These are phyloP conservation scores for Stratiolaelaps scimitus DNA, from an alignment of 1,140 invertebrate species.

Conservation along the genomic window DNA sequence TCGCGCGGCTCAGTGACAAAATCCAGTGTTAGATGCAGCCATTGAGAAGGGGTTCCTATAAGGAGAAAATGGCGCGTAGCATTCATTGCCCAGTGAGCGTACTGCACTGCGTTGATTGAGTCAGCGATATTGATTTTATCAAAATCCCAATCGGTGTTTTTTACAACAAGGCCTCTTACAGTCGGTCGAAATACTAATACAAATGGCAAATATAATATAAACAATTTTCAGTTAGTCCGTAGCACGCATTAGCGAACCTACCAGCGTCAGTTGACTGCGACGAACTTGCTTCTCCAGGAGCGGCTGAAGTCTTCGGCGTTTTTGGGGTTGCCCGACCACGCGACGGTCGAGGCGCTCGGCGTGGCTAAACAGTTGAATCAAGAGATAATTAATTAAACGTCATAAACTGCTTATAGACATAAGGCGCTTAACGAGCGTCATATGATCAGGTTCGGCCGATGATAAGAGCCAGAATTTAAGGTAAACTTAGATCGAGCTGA, in stretches of 20 bases:
- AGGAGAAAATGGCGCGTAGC: not conserved
- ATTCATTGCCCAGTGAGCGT: not conserved
- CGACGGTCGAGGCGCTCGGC: too few relatives aligned
- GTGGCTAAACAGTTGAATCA: too few relatives aligned
- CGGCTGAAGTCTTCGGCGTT: too few relatives aligned
- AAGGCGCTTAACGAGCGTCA: too few relatives aligned
- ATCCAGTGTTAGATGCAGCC: conserved; percentile 3
- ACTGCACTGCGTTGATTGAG: not conserved
- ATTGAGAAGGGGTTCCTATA: conserved; percentile 13
- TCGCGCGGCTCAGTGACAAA: conserved; percentile 5
- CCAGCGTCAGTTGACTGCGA: too few relatives aligned
- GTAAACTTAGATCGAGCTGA: not conserved
- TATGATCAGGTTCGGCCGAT: not conserved
- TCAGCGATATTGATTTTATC: not conserved
- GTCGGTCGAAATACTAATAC: not conserved
- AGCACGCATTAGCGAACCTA: too few relatives aligned
- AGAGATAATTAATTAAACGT: too few relatives aligned
- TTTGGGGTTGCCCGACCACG: too few relatives aligned
- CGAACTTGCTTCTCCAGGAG: too few relatives aligned
- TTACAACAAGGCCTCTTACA: not conserved
- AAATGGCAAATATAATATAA: too few relatives aligned
- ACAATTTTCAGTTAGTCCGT: too few relatives aligned
- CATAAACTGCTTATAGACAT: too few relatives aligned
- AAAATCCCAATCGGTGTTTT: not conserved
- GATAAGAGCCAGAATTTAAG: not conserved